Conservation (phyloP, 1,140 invertebrate species). For the Oppia nitens region DNA sequence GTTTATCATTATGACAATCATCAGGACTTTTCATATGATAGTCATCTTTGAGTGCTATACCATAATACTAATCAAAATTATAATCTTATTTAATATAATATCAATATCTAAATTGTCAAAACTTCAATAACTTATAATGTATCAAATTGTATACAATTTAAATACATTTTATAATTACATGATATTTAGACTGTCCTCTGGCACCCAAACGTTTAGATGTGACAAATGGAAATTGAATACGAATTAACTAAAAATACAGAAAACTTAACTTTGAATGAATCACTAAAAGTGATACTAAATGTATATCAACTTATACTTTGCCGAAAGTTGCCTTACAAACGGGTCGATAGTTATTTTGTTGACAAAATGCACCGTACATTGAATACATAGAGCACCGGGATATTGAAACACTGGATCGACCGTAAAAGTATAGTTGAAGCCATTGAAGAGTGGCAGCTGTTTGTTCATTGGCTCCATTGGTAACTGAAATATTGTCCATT, state of each 20-base stretch:
- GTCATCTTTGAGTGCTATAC: slow-evolving; percentile 6
- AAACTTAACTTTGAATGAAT: too few relatives aligned
- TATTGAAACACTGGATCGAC: slow-evolving; percentile 7
- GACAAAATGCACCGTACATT: slow-evolving; percentile 2
- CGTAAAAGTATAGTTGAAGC: slow-evolving; percentile 2
- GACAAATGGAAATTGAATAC: slow-evolving; percentile 3
- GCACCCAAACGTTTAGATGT: slow-evolving; percentile 13
- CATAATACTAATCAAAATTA: slow-evolving; percentile 9
- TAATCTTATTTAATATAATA: too few relatives aligned
- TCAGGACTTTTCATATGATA: background rate
- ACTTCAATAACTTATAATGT: too few relatives aligned
- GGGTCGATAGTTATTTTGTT: slow-evolving; percentile 1
- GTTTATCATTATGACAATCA: background rate
- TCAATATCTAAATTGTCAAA: too few relatives aligned
- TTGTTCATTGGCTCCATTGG: slow-evolving; percentile 1
- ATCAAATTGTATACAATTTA: too few relatives aligned
- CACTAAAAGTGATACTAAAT: background rate
- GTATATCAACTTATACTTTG: background rate
- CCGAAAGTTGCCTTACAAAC: slow-evolving; percentile 13
- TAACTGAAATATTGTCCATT: background rate
- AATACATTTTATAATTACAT: slow-evolving; percentile 5
- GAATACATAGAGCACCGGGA: slow-evolving; percentile 6
- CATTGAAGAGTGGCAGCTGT: background rate
- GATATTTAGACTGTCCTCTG: slow-evolving; percentile 11
- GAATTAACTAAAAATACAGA: slow-evolving; percentile 5